Base-by-base conservation (phyloP, 2,888 invertebrate genomes). In the Gryllus longicercus region DNA sequence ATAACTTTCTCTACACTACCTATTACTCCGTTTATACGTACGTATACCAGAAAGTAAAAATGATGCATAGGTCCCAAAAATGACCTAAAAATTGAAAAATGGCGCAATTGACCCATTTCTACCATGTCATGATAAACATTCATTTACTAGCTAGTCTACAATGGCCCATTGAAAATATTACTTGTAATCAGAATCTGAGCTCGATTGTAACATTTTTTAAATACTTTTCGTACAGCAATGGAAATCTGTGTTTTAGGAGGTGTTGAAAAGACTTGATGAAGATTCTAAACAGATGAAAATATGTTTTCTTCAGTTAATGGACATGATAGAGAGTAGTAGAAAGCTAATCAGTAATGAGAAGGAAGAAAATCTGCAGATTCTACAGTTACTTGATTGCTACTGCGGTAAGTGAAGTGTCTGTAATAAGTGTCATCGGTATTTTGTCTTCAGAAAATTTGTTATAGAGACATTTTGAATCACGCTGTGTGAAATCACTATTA, bases 281-380 rank as follows among this genome's bases (percentile, higher is more conserved):
- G 63, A 63, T 63, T 63, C 63, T n/a, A 1, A 63, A n/a, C 63
- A 18, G 14, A 63, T 63, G 63, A 63, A 63, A 14, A 14, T 63
- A 63, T 63, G 63, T 63, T 63, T 63, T 63, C 63, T 14, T 63
- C 63, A 63, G 63, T 63, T 63, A n/a, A 63, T 63, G 63, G 63
- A 63, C 63, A 18, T 63, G 63, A 63, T 63, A n/a, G 63, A 63
- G 14, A n/a, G n/a, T 63, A 18, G 63, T 63, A 63, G 63, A n/a
- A 63, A 63, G n/a, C 14, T 63, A 18, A n/a, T 63, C n/a, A 63
- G n/a, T 18, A n/a, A 18, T 5, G 63, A 63, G n/a, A 14, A 63
- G 16, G 63, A 63, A 10, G 16, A 18, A 63, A 63, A 63, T n/a
- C 14, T 63, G n/a, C 63, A 63, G 16, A 18, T 63, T 14, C 16